phyloP scores from a whole-genome alignment of 2,113 vertebrate species.

The Rhynchomys soricoides region DNA sequence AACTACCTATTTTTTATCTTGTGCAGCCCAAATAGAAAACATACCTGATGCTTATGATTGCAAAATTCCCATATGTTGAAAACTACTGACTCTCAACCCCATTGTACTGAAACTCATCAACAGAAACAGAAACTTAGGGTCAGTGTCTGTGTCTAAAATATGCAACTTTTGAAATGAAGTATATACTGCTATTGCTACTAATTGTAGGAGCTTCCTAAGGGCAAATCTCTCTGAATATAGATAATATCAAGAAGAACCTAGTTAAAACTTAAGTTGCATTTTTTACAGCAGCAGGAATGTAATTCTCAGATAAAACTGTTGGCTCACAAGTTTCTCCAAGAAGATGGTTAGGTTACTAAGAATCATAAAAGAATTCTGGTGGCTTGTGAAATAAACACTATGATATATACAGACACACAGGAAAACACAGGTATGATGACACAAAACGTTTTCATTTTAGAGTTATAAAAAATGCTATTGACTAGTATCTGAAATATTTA shows the following conservation, averaged over 20 bases:
- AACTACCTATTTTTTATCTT: slow-evolving; percentile 42
- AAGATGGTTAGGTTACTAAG: background rate
- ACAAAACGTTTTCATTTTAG: background rate
- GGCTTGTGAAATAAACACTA: background rate
- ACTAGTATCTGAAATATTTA: slow-evolving; percentile 49
- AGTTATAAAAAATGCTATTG: slow-evolving; percentile 22
- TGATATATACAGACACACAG: background rate
- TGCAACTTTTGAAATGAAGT: background rate
- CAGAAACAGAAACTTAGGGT: background rate
- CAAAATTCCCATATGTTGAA: background rate
- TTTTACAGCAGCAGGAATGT: background rate
- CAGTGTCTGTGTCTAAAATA: background rate
- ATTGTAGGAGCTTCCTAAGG: background rate
- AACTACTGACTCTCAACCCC: background rate
- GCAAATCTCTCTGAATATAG: background rate
- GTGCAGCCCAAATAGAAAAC: slow-evolving; percentile 56
- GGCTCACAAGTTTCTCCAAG: slow-evolving; percentile 23
- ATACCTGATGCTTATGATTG: background rate
- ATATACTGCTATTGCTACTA: background rate
- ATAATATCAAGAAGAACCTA: background rate
- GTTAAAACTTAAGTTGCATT: background rate
- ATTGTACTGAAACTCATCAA: background rate
- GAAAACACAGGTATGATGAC: background rate
- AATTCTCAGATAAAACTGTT: background rate
- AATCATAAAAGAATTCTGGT: background rate